phyloP scores from a whole-genome alignment of 2,888 invertebrate species.

The Philereme vetulata region DNA sequence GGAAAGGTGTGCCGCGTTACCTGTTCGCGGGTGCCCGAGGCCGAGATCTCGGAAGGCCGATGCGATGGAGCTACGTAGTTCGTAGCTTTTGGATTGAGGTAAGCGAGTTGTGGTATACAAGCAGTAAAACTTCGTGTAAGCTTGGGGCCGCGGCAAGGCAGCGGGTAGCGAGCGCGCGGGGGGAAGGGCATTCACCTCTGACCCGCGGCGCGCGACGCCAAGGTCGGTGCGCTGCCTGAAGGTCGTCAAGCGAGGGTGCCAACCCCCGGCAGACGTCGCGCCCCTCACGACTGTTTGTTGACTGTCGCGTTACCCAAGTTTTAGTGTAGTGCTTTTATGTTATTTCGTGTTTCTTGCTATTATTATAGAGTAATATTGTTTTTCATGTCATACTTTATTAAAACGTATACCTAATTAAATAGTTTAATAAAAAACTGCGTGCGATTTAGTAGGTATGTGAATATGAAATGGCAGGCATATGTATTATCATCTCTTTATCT shows the following conservation, averaged over 20 bases:
- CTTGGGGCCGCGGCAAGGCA: constrained; percentile 56
- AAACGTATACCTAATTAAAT: background rate
- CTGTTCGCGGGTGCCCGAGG: constrained; percentile 72
- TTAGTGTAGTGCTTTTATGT: background rate
- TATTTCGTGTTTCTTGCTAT: background rate
- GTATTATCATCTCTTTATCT: background rate
- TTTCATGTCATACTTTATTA: background rate
- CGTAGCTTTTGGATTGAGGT: constrained; percentile 62
- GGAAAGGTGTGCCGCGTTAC: constrained; percentile 83
- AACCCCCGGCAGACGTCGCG: constrained; percentile 60
- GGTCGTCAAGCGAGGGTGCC: constrained; percentile 83
- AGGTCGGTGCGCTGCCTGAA: constrained; percentile 83
- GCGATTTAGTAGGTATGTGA: background rate
- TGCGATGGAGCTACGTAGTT: constrained; percentile 63
- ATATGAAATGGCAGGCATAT: background rate
- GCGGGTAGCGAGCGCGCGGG: constrained; percentile 48
- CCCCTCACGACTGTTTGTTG: constrained; percentile 50
- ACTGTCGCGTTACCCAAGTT: constrained; percentile 59
- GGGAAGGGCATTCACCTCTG: constrained; percentile 80
- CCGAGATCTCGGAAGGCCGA: constrained; percentile 43
- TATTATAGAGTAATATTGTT: background rate
- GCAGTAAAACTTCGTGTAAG: constrained; percentile 38
- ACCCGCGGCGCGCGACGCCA: constrained; percentile 81
- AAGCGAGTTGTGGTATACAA: constrained; percentile 43
- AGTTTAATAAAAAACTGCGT: no score